Percentiles rank a stretch among this genome's conserved stretches.
Evolutionary conservation across 2,113 vertebrate species (phyloP).

Genomic region (Ictalurus punctatus): DNA sequence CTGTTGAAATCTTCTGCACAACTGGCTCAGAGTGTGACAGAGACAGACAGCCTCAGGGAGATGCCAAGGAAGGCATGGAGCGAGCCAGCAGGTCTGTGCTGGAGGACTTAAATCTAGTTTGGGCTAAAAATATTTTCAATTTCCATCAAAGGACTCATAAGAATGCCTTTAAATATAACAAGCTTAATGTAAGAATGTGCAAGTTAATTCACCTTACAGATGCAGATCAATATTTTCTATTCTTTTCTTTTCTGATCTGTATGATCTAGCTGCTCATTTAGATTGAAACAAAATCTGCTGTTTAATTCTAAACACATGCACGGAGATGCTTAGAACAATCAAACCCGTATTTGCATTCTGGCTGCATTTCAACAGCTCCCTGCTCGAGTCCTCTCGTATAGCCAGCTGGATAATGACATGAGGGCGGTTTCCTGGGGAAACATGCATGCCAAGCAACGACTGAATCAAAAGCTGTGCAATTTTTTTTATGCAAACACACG

Average conservation of each 20-base stretch:
- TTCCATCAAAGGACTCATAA: neutral
- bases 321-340: conserved; percentile 50
- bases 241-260: neutral
- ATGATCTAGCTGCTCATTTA: neutral
- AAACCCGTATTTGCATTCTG: conserved; percentile 58
- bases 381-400: conserved; percentile 38
- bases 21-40: conserved; percentile 12
- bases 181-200: neutral
- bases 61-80: conserved; percentile 7
- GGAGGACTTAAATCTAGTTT: neutral
- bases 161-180: neutral
- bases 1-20: conserved; percentile 29
- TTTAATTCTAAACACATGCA: conserved; percentile 50
- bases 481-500: neutral
- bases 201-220: neutral
- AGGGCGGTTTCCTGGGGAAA: conserved; percentile 49
- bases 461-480: conserved; percentile 40
- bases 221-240: neutral
- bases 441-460: conserved; percentile 20
- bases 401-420: conserved; percentile 62
- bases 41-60: conserved; percentile 18
- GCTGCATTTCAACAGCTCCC: conserved; percentile 44
- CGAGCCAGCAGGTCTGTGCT: conserved; percentile 7
- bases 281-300: conserved; percentile 7
- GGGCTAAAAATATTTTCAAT: neutral